Conservation (phyloP, 2,113 vertebrate species). For the Gavia stellata region DNA sequence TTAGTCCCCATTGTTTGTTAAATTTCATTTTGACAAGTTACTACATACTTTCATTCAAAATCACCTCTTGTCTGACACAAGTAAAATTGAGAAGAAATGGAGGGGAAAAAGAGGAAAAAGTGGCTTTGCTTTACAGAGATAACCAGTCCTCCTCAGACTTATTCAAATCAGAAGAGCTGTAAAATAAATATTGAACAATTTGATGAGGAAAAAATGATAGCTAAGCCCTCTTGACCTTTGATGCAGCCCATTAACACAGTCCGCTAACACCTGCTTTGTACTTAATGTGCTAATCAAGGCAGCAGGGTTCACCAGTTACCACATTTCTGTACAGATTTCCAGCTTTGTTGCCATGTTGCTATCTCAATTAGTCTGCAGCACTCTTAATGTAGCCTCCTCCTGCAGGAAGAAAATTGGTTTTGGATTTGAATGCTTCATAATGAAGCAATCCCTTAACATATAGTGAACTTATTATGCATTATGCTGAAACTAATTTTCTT, state of each 20-base stretch:
- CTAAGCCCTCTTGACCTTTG: slow-evolving; percentile 74
- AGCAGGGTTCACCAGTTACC: slow-evolving; percentile 49
- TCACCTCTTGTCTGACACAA: neutral
- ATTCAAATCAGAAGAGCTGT: slow-evolving; percentile 53
- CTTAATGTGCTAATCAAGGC: slow-evolving; percentile 77
- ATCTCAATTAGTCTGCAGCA: slow-evolving; percentile 66
- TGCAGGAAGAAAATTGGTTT: slow-evolving; percentile 75
- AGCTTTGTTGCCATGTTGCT: slow-evolving; percentile 31
- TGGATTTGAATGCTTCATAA: slow-evolving; percentile 68
- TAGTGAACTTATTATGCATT: slow-evolving; percentile 50
- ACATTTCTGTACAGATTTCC: neutral
- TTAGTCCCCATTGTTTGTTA: neutral
- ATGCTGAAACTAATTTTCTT: slow-evolving; percentile 52
- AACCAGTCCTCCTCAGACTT: slow-evolving; percentile 15
- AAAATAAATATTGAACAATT: slow-evolving; percentile 71
- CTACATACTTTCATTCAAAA: neutral
- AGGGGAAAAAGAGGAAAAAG: neutral
- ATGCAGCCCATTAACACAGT: slow-evolving; percentile 64
- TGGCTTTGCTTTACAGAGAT: neutral
- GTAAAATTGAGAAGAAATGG: neutral
- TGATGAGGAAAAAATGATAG: slow-evolving; percentile 54
- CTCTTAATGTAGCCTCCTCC: slow-evolving; percentile 67
- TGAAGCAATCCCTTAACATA: slow-evolving; percentile 57
- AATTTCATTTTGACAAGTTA: neutral
- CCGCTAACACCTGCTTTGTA: slow-evolving; percentile 73